A percentile compares a stretch with the other conserved stretches of the same genome.
Conservation (phyloP, 2,888 invertebrate species). For the Amaurobius ferox region DNA sequence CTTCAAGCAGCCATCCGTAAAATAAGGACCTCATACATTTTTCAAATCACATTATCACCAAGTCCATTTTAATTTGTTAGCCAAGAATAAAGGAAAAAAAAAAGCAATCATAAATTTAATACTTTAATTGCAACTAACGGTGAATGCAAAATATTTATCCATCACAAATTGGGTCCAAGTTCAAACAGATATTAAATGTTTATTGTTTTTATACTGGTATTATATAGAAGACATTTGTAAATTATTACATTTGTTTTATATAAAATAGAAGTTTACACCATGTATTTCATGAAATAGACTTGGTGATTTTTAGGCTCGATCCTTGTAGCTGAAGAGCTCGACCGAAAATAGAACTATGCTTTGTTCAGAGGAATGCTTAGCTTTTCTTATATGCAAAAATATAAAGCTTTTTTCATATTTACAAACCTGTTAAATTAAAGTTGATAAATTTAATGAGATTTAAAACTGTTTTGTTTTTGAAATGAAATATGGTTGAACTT, state of each 20-base stretch:
- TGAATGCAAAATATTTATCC: background rate
- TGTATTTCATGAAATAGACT: conserved; percentile 20
- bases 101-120: background rate
- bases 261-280: background rate
- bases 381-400: background rate
- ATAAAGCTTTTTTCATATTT: background rate
- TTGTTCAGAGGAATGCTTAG: conserved; percentile 31
- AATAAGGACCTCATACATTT: conserved; percentile 33
- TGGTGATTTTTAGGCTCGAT: conserved; percentile 20
- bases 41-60: conserved; percentile 31
- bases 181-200: background rate
- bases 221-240: background rate
- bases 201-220: background rate
- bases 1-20: conserved; percentile 64
- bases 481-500: conserved; percentile 30
- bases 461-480: conserved; percentile 22
- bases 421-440: background rate
- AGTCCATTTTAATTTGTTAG: conserved; percentile 21
- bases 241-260: conserved; percentile 1
- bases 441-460: conserved; percentile 1
- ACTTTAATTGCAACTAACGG: background rate
- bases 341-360: conserved; percentile 53
- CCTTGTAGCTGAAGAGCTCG: conserved; percentile 62
- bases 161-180: background rate
- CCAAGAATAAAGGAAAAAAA: background rate